Conservation (phyloP, 2,113 vertebrate genomes). For the Microtus montanus region DNA sequence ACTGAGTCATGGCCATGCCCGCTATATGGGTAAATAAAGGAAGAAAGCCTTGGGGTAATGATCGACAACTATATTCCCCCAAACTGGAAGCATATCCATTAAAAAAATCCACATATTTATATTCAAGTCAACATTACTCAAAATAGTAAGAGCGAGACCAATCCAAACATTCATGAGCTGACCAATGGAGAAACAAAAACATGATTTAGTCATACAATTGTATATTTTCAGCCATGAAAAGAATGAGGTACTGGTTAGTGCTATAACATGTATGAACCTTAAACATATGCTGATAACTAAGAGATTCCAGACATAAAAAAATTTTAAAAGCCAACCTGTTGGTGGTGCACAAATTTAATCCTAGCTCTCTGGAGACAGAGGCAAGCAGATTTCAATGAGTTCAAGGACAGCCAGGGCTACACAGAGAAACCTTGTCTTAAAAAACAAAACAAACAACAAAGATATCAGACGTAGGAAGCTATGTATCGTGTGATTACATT, state of each 20-base stretch:
- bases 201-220: conserved; percentile 4
- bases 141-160: neutral
- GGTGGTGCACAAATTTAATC: neutral
- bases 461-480: neutral
- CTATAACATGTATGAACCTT: conserved; percentile 23
- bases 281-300: neutral
- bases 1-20: neutral
- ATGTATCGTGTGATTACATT: neutral
- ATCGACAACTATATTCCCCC: neutral
- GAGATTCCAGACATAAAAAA: neutral
- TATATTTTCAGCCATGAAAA: conserved; percentile 6
- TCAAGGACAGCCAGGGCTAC: neutral
- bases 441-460: neutral
- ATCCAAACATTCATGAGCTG: neutral
- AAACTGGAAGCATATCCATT: conserved; percentile 11
- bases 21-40: neutral
- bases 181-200: conserved; percentile 18
- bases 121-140: neutral
- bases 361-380: neutral
- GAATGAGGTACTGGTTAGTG: neutral
- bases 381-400: neutral
- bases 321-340: no score
- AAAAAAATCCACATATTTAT: neutral
- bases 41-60: neutral
- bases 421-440: neutral